Evolutionary conservation across 2,797 vertebrate genomes (phyloP), one percentile per base, ranked within the genome.

Genomic region (Epinephelus coioides): DNA sequence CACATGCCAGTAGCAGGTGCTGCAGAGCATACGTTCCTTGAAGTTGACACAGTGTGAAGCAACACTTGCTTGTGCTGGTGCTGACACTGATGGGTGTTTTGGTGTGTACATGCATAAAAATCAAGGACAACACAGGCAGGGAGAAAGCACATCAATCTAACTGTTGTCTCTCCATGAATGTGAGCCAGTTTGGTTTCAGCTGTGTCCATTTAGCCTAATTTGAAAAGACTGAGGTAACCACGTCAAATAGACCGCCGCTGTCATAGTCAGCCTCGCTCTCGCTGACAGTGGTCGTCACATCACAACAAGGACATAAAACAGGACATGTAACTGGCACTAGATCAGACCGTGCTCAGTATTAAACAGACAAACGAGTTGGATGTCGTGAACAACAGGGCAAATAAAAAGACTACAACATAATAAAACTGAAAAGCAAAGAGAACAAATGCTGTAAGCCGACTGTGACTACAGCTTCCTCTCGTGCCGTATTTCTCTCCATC

Each of bases 161-260:
- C 64, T 81, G 23, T 43, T 25, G 17, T 50, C 66, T 75, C 54
- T 38, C 63, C 23, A 21, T n/a, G 54, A 77, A 69, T 5, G n/a
- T n/a, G 50, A 70, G 30, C 53, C 51, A 11, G 44, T 55, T 79
- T 5, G 14, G 40, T 68, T 73, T 57, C 68, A 67, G 10, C 44
- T 74, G 63, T 59, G 69, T 43, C 69, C 54, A 19, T 72, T 79
- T 56, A 54, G 78, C 43, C 43, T 64, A 21, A 71, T 71, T 2
- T 54, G 66, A 81, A 59, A 75, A 44, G 23, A 70, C 73, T 46
- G 73, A 64, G 69, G 83, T 83, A 84, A 86, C 77, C 73, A 34
- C 7, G 34, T 34, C 34, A 34, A 34, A 65, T 4, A 59, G 69
- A 64, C 40, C 71, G 10, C 77, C 15, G 49, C 51, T 78, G 40